phyloP scores from a whole-genome alignment of 1,140 invertebrate species.

The Melipona quadrifasciata region DNA sequence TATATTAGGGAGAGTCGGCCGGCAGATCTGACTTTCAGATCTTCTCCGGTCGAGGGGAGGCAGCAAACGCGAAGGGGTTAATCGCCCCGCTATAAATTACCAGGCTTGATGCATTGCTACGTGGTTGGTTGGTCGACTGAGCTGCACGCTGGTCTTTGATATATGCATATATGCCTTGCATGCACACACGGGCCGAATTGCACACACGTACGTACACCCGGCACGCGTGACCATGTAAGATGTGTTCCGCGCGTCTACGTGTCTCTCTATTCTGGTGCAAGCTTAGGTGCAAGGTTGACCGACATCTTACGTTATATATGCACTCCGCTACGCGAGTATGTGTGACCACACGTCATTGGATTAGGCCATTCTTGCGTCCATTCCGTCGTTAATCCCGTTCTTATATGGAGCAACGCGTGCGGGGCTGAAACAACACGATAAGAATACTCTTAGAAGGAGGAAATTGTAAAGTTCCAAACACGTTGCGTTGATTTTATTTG shows the following conservation, averaged over 20 bases:
- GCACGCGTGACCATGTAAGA: conserved; percentile 39
- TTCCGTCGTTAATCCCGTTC: not conserved
- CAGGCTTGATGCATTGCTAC: conserved; percentile 76
- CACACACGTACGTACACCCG: conserved; percentile 28
- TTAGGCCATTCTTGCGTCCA: not conserved
- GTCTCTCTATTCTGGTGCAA: conserved; percentile 40
- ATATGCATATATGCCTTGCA: conserved; percentile 54
- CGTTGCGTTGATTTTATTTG: too few species aligned
- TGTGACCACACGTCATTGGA: not conserved
- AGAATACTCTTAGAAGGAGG: too few species aligned
- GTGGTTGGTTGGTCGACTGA: conserved; percentile 73
- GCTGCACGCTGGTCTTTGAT: conserved; percentile 63
- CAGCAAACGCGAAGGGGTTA: conserved; percentile 67
- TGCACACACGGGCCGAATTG: conserved; percentile 55
- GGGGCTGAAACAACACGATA: not conserved
- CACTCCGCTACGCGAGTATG: not conserved
- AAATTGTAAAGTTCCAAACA: too few species aligned
- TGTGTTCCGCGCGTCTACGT: conserved; percentile 33
- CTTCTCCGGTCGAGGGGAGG: conserved; percentile 55
- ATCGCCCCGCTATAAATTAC: conserved; percentile 77
- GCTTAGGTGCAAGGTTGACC: not conserved
- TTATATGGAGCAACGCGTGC: not conserved
- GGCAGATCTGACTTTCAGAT: conserved; percentile 77
- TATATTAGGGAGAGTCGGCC: conserved; percentile 44
- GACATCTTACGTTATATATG: not conserved